Evolutionary conservation across 2,888 invertebrate genomes (phyloP).

Genomic region (Epirrhoe tristata): DNA sequence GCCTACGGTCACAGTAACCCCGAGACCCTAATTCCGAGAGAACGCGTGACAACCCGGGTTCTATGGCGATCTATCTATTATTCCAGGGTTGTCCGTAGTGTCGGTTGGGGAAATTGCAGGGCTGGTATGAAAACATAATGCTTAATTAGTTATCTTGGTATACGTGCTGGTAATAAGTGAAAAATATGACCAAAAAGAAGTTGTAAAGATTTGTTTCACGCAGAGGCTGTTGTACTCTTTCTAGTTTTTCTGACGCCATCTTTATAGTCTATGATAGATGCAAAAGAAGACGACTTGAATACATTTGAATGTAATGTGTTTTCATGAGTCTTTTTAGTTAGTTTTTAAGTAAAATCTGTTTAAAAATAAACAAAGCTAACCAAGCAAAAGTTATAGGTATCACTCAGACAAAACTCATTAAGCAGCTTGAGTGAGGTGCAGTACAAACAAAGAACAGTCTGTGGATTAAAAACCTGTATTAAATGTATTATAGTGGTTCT

Average conservation of each 20-base stretch:
- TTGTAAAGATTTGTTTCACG: background rate
- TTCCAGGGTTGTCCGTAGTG: conserved; percentile 32
- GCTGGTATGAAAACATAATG: conserved; percentile 30
- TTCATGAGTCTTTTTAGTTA: background rate
- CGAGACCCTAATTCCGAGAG: conserved; percentile 34
- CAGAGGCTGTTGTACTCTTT: background rate
- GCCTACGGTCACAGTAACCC: conserved; percentile 38
- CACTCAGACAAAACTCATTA: conserved; percentile 34
- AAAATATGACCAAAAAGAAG: background rate
- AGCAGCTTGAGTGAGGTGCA: conserved; percentile 22
- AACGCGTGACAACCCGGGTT: conserved; percentile 30
- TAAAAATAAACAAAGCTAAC: conserved; percentile 23
- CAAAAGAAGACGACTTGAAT: no score
- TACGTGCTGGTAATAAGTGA: background rate
- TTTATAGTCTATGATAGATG: no score
- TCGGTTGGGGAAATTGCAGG: conserved; percentile 23
- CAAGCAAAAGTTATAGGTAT: conserved; percentile 28
- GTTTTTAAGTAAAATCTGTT: conserved; percentile 1
- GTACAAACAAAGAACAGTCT: conserved; percentile 29
- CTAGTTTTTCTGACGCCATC: background rate
- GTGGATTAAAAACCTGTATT: conserved; percentile 10
- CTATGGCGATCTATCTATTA: conserved; percentile 36
- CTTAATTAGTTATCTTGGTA: conserved; percentile 12
- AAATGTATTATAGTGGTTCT: background rate
- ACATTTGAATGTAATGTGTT: background rate